A percentile compares a stretch with the other conserved stretches of the same genome.
Evolutionary conservation across 2,888 invertebrate genomes (phyloP).

Genomic region (Ceraclea dissimilis): DNA sequence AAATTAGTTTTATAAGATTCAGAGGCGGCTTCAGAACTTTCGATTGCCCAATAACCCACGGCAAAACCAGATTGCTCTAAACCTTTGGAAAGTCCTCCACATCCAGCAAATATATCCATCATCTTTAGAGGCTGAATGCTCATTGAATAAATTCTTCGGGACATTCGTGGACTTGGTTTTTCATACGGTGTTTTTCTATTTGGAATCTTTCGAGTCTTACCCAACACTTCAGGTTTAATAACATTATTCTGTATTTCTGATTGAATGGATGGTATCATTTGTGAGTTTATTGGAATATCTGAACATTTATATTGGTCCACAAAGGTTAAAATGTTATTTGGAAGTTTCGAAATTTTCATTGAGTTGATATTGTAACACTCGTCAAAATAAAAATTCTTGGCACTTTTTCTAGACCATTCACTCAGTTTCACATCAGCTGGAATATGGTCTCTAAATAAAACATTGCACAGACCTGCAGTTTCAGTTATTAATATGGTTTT

Average conservation of each 20-base stretch:
- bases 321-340: neutral
- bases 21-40: slow-evolving; percentile 36
- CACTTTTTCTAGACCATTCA: slow-evolving; percentile 32
- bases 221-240: neutral
- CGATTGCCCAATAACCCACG: slow-evolving; percentile 45
- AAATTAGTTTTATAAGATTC: slow-evolving; percentile 42
- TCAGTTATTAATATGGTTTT: slow-evolving; percentile 27
- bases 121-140: neutral
- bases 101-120: slow-evolving; percentile 47
- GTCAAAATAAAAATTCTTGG: slow-evolving; percentile 39
- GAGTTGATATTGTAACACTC: slow-evolving; percentile 31
- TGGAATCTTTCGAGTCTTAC: neutral
- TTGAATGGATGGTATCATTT: neutral
- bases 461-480: slow-evolving; percentile 36
- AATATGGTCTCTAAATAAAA: slow-evolving; percentile 36
- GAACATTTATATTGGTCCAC: neutral
- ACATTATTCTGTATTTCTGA: neutral
- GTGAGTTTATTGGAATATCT: too few species aligned
- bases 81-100: slow-evolving; percentile 45
- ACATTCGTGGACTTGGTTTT: neutral
- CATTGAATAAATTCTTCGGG: neutral
- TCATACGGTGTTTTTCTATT: neutral
- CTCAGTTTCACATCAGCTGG: slow-evolving; percentile 27
- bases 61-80: slow-evolving; percentile 35
- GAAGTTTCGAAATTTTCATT: neutral